Evolutionary conservation across 2,797 vertebrate species (phyloP), one percentile per base, ranked within the genome.

Genomic region (Cyclura pinguis): DNA sequence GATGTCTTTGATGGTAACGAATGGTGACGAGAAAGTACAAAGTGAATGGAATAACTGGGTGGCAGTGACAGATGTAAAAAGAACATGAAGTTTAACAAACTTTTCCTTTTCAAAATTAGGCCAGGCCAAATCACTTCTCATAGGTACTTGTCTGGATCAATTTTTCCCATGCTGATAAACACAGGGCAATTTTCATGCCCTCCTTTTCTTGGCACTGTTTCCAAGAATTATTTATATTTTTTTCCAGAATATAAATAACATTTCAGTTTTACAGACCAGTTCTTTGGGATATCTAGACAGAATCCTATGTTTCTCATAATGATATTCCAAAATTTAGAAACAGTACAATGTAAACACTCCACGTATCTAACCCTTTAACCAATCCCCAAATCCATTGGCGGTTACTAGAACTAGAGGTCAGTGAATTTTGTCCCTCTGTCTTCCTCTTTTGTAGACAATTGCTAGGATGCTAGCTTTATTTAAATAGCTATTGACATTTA

Each of bases 131-230:
- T n/a, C 9, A 88, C 89, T 92, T 86, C 62, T 86, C 85, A 93
- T 95, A 94, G 95, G 95, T 95, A 88, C 93, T 95, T 92, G 94
- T 95, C 92, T 83, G 80, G 84, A 76, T 94, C 92, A 92, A 92
- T 91, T 94, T 92, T 88, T 89, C 10, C 74, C 88, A 95, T 95
- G 86, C 93, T 92, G 91, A 91, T 91, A 94, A 94, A 93, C 93
- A 95, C 94, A 96, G 94, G 94, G 93, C 93, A 95, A 93, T 93
- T 90, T 88, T 93, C 91, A 85, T 83, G 93, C 94, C 89, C 0
- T 52, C 10, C 64, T 3, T 47, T 24, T 12, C 22, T 32, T 93
- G 22, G 35, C 88, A 82, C 92, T 92, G 86, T 94, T 94, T 93
- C 77, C 78, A 82, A 80, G 55, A 95, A 94, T 94, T 94, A 95